These are phyloP conservation scores for Antheraea assamensis DNA, from an alignment of 2,888 invertebrate species.

Conservation along the genomic window DNA sequence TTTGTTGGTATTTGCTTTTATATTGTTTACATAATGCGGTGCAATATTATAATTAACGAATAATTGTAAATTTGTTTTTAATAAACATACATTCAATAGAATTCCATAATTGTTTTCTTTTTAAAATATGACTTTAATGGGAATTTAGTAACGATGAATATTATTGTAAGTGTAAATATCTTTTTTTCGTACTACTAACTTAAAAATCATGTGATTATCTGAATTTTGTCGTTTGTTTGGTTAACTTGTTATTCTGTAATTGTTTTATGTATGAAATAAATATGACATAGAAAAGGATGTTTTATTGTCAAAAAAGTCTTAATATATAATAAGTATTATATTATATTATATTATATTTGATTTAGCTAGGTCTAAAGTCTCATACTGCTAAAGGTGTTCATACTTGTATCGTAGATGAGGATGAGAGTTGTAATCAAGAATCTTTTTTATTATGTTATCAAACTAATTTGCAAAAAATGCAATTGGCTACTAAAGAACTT, in stretches of 20 bases:
- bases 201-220: background rate
- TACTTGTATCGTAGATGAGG: too few relatives aligned
- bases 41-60: background rate
- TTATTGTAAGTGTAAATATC: background rate
- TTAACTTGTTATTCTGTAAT: background rate
- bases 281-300: background rate
- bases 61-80: slow-evolving; percentile 1
- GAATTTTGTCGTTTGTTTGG: background rate
- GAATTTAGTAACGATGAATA: background rate
- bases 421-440: too few relatives aligned
- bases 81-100: background rate
- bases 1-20: background rate
- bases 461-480: too few relatives aligned
- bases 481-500: too few relatives aligned
- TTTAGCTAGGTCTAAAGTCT: too few relatives aligned
- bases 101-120: background rate
- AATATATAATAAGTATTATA: too few relatives aligned
- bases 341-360: too few relatives aligned
- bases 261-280: background rate
- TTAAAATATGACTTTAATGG: background rate
- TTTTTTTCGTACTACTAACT: background rate
- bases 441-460: too few relatives aligned
- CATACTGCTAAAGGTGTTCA: too few relatives aligned
- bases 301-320: background rate
- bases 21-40: background rate